These are phyloP conservation scores for Polypterus bichir DNA, from an alignment of 2,113 vertebrate genomes.

Conservation along the genomic window DNA sequence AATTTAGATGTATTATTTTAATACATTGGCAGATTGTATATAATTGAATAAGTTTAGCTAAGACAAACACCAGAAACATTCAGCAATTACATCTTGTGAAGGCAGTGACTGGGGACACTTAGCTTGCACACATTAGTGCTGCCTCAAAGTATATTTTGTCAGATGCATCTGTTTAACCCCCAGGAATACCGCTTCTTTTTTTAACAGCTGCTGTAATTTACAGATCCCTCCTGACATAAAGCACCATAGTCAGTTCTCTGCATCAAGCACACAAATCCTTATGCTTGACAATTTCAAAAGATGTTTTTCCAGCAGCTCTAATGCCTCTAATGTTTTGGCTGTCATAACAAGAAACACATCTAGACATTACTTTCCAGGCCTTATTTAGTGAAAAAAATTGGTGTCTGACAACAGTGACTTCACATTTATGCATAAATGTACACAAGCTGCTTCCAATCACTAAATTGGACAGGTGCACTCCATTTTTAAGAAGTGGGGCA, in stretches of 20 bases:
- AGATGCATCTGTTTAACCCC: neutral
- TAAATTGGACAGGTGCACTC: slow-evolving; percentile 1
- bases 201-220: slow-evolving; percentile 35
- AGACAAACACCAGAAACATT: no score
- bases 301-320: slow-evolving; percentile 20
- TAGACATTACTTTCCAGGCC: neutral
- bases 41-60: no score
- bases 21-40: no score
- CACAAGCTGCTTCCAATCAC: slow-evolving; percentile 6
- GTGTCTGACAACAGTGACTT: no score
- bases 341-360: slow-evolving; percentile 12
- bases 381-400: no score
- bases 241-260: slow-evolving; percentile 39
- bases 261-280: slow-evolving; percentile 43
- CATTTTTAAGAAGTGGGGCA: neutral
- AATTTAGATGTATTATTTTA: no score
- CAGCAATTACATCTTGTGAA: no score
- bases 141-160: no score
- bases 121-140: no score
- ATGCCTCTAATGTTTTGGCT: slow-evolving; percentile 18
- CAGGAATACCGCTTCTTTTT: slow-evolving; percentile 22
- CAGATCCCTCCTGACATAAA: slow-evolving; percentile 36
- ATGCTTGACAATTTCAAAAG: slow-evolving; percentile 19
- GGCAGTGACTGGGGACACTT: no score
- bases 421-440: neutral